These are phyloP conservation scores for Quadroppia sp. DNA, from an alignment of 2,888 invertebrate genomes.

Conservation along the genomic window DNA sequence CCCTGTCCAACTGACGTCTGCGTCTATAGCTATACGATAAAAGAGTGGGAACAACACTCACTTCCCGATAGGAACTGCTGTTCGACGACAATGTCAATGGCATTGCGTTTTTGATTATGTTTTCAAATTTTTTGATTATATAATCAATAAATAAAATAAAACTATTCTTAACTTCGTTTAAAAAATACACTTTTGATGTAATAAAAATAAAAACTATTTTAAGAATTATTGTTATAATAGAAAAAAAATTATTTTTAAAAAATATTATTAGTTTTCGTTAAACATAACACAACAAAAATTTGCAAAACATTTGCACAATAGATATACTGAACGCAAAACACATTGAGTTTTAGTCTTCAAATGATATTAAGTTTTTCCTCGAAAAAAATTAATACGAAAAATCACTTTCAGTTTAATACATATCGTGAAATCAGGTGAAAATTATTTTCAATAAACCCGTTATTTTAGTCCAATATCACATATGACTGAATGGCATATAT, in stretches of 20 bases:
- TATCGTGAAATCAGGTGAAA: not conserved
- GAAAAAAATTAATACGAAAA: not conserved
- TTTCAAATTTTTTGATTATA: not conserved
- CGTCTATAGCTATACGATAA: not conserved
- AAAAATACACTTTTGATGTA: not conserved
- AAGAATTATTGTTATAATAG: too few relatives aligned
- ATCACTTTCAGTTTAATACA: too few relatives aligned
- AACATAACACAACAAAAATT: too few relatives aligned
- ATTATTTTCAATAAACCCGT: slow-evolving; percentile 14
- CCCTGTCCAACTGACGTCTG: not conserved
- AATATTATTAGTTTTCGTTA: too few relatives aligned
- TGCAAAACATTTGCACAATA: too few relatives aligned
- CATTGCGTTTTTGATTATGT: not conserved
- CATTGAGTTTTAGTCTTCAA: too few relatives aligned
- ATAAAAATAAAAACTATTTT: too few relatives aligned
- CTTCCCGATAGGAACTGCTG: slow-evolving; percentile 7
- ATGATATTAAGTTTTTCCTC: too few relatives aligned
- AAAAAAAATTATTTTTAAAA: too few relatives aligned
- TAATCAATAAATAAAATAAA: not conserved
- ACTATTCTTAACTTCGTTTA: not conserved
- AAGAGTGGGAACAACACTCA: slow-evolving; percentile 27
- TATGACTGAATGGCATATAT: slow-evolving; percentile 31
- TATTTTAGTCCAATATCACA: slow-evolving; percentile 8
- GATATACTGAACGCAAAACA: too few relatives aligned
- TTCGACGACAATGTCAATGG: slow-evolving; percentile 5